Conservation (phyloP, 2,113 vertebrate genomes). For the Mobula birostris region DNA sequence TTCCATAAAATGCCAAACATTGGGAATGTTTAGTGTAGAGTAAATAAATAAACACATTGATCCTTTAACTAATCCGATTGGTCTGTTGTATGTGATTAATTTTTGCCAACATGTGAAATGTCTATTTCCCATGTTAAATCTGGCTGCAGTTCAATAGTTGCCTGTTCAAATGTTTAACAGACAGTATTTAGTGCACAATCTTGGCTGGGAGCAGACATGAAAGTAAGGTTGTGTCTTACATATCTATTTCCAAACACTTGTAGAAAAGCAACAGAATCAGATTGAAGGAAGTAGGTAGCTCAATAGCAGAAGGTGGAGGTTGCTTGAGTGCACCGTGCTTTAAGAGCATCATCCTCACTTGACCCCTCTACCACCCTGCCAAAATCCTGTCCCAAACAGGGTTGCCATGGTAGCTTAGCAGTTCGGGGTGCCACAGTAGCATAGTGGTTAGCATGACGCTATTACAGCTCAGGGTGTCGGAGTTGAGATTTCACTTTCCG, state of each 20-base stretch:
- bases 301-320: background rate
- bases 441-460: too few species aligned
- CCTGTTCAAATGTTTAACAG: background rate
- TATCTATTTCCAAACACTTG: background rate
- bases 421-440: too few species aligned
- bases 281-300: background rate
- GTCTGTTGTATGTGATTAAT: background rate
- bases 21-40: background rate
- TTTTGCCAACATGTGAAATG: background rate
- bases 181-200: background rate
- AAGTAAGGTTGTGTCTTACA: background rate
- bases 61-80: background rate
- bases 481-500: too few species aligned
- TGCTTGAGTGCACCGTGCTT: background rate
- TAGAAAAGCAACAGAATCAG: background rate
- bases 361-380: background rate
- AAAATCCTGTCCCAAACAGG: background rate
- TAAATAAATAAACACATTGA: background rate
- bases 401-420: too few species aligned
- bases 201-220: background rate
- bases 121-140: background rate
- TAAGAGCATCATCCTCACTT: too few species aligned
- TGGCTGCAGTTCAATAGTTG: background rate
- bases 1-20: background rate
- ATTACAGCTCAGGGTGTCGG: too few species aligned